Evolutionary conservation across 1,140 invertebrate genomes (phyloP).

Genomic region (Aphis gossypii): DNA sequence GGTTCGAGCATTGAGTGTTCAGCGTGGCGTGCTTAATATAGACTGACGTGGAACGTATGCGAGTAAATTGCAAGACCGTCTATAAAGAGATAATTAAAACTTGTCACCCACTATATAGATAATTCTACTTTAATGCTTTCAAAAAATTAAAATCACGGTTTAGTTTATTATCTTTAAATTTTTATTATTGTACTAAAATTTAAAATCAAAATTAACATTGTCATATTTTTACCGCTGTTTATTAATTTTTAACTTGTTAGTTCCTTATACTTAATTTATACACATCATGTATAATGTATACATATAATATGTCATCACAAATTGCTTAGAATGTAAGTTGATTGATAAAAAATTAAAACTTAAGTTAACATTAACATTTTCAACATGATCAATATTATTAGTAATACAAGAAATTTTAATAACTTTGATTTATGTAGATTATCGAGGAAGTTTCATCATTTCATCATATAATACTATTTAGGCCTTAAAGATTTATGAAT

Average conservation of each 20-base stretch:
- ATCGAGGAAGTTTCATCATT: not conserved
- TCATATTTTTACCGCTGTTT: not conserved
- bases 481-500: not conserved
- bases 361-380: not conserved
- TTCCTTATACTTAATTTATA: not conserved
- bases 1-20: slow-evolving; percentile 33
- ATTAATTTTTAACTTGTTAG: not conserved
- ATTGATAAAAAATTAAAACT: not conserved
- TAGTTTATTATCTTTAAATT: not conserved
- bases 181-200: not conserved
- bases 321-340: not conserved
- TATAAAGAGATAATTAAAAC: slow-evolving; percentile 55
- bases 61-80: slow-evolving; percentile 47
- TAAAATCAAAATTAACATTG: not conserved
- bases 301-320: not conserved
- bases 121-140: not conserved
- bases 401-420: not conserved
- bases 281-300: not conserved
- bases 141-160: slow-evolving; percentile 4
- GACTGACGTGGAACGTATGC: slow-evolving; percentile 55
- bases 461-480: not conserved
- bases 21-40: slow-evolving; percentile 52
- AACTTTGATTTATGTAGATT: not conserved
- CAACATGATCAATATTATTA: not conserved
- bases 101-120: slow-evolving; percentile 13